phyloP scores from a whole-genome alignment of 2,113 vertebrate genomes.

The Bothrops jararaca region DNA sequence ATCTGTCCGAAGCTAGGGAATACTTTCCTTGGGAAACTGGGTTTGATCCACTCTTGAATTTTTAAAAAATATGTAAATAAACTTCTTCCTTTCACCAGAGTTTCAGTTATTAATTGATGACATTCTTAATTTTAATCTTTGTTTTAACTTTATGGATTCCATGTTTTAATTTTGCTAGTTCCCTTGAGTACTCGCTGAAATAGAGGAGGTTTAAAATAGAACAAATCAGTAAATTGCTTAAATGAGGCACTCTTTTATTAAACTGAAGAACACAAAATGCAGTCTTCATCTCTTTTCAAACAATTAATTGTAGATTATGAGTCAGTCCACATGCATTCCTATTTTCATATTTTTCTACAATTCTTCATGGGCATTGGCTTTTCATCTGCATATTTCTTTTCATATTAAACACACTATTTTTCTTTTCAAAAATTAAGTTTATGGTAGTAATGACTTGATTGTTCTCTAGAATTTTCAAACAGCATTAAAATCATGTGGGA shows the following conservation, averaged over 20 bases:
- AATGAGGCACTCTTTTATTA: slow-evolving; percentile 47
- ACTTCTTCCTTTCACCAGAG: neutral
- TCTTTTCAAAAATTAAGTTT: slow-evolving; percentile 70
- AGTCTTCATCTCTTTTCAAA: slow-evolving; percentile 47
- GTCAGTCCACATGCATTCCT: slow-evolving; percentile 66
- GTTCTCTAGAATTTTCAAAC: slow-evolving; percentile 73
- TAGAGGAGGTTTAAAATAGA: neutral
- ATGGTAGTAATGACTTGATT: slow-evolving; percentile 64
- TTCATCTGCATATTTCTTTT: slow-evolving; percentile 74
- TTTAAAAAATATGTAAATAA: slow-evolving; percentile 15
- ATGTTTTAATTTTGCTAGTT: neutral
- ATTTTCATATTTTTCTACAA: slow-evolving; percentile 66
- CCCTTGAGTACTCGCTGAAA: neutral
- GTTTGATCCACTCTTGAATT: slow-evolving; percentile 21
- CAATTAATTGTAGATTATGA: slow-evolving; percentile 54
- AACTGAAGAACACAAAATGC: slow-evolving; percentile 3
- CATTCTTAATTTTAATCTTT: neutral
- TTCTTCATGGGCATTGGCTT: slow-evolving; percentile 75
- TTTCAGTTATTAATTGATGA: neutral
- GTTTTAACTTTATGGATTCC: neutral
- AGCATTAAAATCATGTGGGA: slow-evolving; percentile 69
- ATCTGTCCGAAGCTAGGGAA: neutral
- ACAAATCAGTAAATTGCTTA: neutral
- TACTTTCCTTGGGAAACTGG: neutral
- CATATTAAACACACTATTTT: slow-evolving; percentile 74